Base-by-base conservation (phyloP, 2,797 vertebrate genomes). In the Microtus californicus region DNA sequence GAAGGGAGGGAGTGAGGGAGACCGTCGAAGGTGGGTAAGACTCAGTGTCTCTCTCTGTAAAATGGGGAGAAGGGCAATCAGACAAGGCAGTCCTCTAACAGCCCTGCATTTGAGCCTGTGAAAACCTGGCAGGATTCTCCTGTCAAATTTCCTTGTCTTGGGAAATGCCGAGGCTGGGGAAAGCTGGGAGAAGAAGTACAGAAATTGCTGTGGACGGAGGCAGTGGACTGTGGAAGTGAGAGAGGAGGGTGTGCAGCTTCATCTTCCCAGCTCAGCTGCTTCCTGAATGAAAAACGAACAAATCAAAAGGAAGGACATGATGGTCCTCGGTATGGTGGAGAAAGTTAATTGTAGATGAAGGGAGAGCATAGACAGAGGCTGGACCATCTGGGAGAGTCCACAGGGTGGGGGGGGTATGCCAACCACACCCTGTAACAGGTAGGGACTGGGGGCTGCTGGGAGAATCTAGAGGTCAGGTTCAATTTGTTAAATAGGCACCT, bases 31-130 rank as follows among this genome's bases (percentile, higher is more conserved):
- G 23, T 56, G 27, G 31, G 34, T 63, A 21, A 82, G 73, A 88
- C 23, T 92, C 23, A 61, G 83, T 89, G 96, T 93, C 77, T 90
- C 31, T 45, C 8, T 43, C 51, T 81, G n/a, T 74, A 87, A 91
- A 74, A 65, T 61, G 17, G 59, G 45, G 21, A 40, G 11, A 65
- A 27, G 8, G 37, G 2, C 37, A 87, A 9, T 93, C 73, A 61
- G 9, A 37, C n/a, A 11, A 94, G 4, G 23, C 13, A 2, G 65
- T 82, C 23, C 40, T 19, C 34, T 34, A 45, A 91, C 48, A 65
- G 27, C 34, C 8, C n/a, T 59, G 4, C 23, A 6, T 87, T 91
- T 59, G 67, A 76, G 48, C 12, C 83, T 69, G 40, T 11, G 37
- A 54, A 37, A 21, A 45, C 31, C 80, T 80, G 19, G 17, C 31